Evolutionary conservation across 2,888 invertebrate genomes (phyloP), one percentile per base, ranked within the genome.

Genomic region (Lapara coniferarum): DNA sequence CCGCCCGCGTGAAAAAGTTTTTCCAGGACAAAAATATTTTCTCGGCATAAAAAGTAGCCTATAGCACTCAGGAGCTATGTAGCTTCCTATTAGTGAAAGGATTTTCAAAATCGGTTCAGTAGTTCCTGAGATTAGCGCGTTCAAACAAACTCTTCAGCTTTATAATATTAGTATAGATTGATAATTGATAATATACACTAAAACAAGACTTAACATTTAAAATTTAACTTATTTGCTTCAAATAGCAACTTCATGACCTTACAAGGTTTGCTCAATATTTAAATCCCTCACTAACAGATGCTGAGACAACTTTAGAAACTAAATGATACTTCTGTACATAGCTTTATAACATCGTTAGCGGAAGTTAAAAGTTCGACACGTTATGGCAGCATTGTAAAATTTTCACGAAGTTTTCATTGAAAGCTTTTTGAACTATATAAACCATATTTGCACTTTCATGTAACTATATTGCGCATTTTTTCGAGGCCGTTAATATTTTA

Each of bases 361-460:
- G 63, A 63, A 63, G 19, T 63, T 63, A 49, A 63, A 63, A 46
- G 14, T 63, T 49, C 19, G 46, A 46, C 44, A 19, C 46, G 63
- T 63, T 63, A 19, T 19, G 19, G 13, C 46, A 46, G 16, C 19
- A 49, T 49, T 19, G 49, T 63, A 63, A 19, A 46, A 63, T 63
- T 14, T 63, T 12, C 46, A 63, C 4, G n/a, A 19, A 10, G 19
- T 16, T 46, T 46, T 46, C 44, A 63, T 63, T 63, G 63, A 19
- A 19, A 63, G 16, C 19, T 63, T 19, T 63, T 49, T 49, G 19
- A 63, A 19, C 16, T 49, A 16, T 6, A 7, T 6, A 12, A 12
- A 5, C 13, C 19, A 46, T 63, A 19, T 10, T 19, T 63, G 19
- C 10, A 55, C 4, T 63, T 19, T 0, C 2, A 2, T 55, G 19